Percentiles rank a stretch among this genome's conserved stretches.
Evolutionary conservation across 2,888 invertebrate genomes (phyloP).

Genomic region (Tromatobia lineatoria): DNA sequence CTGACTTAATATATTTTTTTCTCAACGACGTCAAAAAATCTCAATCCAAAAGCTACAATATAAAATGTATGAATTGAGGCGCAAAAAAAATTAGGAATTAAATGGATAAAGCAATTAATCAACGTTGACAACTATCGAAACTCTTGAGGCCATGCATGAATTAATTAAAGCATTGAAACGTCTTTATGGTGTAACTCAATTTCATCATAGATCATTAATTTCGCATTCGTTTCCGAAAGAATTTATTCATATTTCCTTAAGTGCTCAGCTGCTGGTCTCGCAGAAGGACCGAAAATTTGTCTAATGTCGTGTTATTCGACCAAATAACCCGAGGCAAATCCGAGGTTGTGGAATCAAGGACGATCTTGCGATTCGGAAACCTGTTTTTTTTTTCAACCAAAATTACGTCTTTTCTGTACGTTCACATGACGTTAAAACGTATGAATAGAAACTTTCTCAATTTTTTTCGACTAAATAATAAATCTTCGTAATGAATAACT

Average conservation of each 20-base stretch:
- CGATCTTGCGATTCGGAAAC: conserved; percentile 9
- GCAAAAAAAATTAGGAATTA: background rate
- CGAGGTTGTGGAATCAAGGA: conserved; percentile 7
- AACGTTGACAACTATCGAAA: background rate
- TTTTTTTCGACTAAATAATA: background rate
- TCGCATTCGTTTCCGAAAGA: background rate
- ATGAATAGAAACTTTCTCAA: background rate
- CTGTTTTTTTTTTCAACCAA: conserved; percentile 5
- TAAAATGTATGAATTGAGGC: no score
- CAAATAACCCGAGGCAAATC: background rate
- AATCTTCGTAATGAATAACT: background rate
- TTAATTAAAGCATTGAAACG: conserved; percentile 9
- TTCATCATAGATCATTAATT: background rate
- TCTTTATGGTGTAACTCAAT: background rate
- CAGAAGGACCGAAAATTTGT: conserved; percentile 5
- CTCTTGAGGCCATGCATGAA: background rate
- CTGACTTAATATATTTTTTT: background rate
- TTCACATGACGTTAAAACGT: background rate
- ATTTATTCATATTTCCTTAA: background rate
- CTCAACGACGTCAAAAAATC: background rate
- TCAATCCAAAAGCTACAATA: no score
- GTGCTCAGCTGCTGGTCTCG: background rate
- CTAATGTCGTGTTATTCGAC: background rate
- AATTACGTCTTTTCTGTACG: background rate
- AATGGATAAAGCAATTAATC: background rate